Evolutionary conservation across 30 jellyfish, hydroid and myxozoan genomes (phyloP), one percentile per base, ranked within the genome.

Genomic region (Cassiopea xamachana): DNA sequence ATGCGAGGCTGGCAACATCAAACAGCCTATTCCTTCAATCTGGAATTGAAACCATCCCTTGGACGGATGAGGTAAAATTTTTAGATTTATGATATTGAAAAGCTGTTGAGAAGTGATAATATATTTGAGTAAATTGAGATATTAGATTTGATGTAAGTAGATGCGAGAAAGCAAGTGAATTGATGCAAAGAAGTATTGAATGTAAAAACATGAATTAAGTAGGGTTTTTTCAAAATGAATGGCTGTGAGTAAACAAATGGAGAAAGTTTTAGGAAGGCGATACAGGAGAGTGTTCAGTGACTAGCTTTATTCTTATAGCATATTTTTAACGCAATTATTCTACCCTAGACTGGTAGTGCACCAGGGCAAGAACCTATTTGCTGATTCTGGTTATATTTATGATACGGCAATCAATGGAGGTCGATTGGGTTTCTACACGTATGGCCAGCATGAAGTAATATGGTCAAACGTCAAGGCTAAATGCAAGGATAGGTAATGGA

Each of bases 1-100:
- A 90, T 94, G 98, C 83, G 86, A 59, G 98, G 98, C 60, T 94
- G 98, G 98, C 79, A 86, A 44, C 98, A 94, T 74, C 90, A 73
- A 58, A 82, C 95, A 4, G 90, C 98, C 2, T 94, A 94, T 83
- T 85, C 96, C 10, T 94, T 94, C 81, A 84, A 91, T 70, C 68
- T 94, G 60, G 98, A 94, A 81, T 69, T 90, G 69, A 87, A 90
- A 91, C 98, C 98, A n/a, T 94, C 98, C 46, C 77, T 94, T 47
- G 97, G 98, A 13, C 64, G 98, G 72, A 90, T 94, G 72, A 94
- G 98, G 98, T 94, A 55, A 2, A 5, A 9, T 55, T 55, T 55
- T 55, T 55, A 55, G 64, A 18, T 16, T 27, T 0, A 0, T 27
- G 0, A 27, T 27, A 27, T 27, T 45, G 3, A 39, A 19, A 1